phyloP scores from a whole-genome alignment of 2,797 vertebrate species.

The Poecilia gillii region DNA sequence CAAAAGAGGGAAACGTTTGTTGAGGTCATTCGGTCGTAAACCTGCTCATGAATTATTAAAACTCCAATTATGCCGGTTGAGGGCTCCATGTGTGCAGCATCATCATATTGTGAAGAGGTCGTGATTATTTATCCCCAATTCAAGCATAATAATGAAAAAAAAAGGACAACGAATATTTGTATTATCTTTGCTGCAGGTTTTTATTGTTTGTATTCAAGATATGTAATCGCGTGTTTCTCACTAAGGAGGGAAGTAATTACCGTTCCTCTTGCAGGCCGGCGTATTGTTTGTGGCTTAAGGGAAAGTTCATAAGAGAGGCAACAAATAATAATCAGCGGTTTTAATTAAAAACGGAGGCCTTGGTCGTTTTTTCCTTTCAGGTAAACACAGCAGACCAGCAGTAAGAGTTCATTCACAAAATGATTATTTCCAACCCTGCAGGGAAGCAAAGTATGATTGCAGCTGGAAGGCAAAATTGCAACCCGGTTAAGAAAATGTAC shows the following conservation, averaged over 20 bases:
- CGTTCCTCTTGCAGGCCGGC: constrained; percentile 43
- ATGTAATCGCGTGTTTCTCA: constrained; percentile 61
- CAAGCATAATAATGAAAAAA: constrained; percentile 47
- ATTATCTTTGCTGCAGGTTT: constrained; percentile 62
- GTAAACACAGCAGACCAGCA: constrained; percentile 18
- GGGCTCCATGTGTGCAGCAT: constrained; percentile 62
- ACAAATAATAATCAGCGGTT: constrained; percentile 49
- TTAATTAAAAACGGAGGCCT: constrained; percentile 42
- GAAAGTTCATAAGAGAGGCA: constrained; percentile 45
- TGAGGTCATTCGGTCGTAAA: constrained; percentile 65
- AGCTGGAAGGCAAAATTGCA: not conserved
- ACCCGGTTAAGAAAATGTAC: not conserved
- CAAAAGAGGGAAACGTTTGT: constrained; percentile 66
- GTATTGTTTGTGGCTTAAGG: constrained; percentile 61
- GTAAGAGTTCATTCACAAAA: not conserved
- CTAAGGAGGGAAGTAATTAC: constrained; percentile 70
- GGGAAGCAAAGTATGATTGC: not conserved
- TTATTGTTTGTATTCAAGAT: constrained; percentile 64
- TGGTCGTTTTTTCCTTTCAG: constrained; percentile 9
- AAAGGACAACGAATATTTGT: constrained; percentile 62
- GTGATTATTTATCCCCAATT: constrained; percentile 78
- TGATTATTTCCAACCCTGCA: constrained; percentile 3
- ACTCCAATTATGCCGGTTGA: constrained; percentile 67
- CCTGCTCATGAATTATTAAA: constrained; percentile 77
- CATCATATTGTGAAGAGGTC: constrained; percentile 61